Evolutionary conservation across 1,140 invertebrate species (phyloP), one percentile per base, ranked within the genome.

Genomic region (Caenorhabditis inopinata): DNA sequence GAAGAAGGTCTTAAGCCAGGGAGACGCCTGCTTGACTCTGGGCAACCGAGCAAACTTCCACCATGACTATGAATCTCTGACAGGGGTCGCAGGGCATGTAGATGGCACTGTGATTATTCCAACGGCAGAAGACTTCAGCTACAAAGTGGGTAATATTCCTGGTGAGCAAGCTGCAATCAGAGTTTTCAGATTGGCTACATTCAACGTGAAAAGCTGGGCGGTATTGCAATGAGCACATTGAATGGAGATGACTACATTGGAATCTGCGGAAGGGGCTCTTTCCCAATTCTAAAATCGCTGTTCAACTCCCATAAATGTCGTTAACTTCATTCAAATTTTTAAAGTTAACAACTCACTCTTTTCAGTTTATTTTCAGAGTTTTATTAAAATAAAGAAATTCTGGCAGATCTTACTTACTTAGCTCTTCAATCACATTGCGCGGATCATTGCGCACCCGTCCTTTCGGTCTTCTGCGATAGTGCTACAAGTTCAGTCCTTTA

Each of bases 241-340:
- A 68, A 68, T 42, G 58, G 58, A 42, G 58, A 68, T 9, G 58
- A 68, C 58, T 68, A 68, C n/a, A 68, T 32, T 21, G 58, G 58
- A 68, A 68, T 68, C n/a, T 68, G 58, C 12, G 58, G 58, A 9
- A 29, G 29, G 9, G 58, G 58, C 35, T 68, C 58, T 1, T 68
- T 68, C 58, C 58, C 58, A 38, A 68, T 68, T 68, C 58, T 68
- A 0, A 68, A 68, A 68, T 68, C 58, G 2, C 5, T 68, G 7
- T 68, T 38, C 32, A 68, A 18, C 12, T 68, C 58, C 25, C 27
- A 38, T 38, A 68, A 68, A 6, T 68, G 58, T 38, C n/a, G n/a
- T 14, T 68, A 25, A 53, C 14, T 42, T 42, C 38, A 7, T 42
- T 42, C 38, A 42, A 5, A 42, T 7, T 42, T n/a, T n/a, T n/a